Base-by-base conservation (phyloP, 2,888 invertebrate genomes). In the Seira ritae region DNA sequence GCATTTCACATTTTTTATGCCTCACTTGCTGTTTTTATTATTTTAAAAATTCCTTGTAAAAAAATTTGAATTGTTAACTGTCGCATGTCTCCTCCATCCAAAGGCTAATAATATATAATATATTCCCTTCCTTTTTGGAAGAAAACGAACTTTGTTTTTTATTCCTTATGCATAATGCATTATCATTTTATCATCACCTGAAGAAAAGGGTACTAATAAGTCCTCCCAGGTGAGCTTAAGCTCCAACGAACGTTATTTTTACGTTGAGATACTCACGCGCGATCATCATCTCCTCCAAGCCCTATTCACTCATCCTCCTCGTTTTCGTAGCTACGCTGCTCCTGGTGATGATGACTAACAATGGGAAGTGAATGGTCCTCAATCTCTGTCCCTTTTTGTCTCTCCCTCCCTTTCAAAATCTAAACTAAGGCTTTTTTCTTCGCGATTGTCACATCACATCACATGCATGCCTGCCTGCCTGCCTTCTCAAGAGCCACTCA, bases 1-100 rank as follows among this genome's bases (percentile, higher is more conserved):
- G 78, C 71, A 23, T 78, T 78, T 71, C 23, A 55, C 55, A 55
- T 55, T 55, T 55, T 55, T 55, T 55, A 55, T 55, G 55, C 55
- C 3, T 55, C 55, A 55, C 42, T 79, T 42, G 42, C 55, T 80
- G 60, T 73, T 73, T 55, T 68, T 71, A 50, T 23, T 42, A 55
- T 55, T 55, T 55, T 12, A 8, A 55, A 55, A 55, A 55, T 55
- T 55, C 55, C n/a, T 55, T n/a, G 55, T 55, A 55, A 55, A 31
- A 31, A 55, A 55, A 55, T 42, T 42, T 42, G 42, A 42, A 42
- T 55, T 55, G 55, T 55, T 55, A n/a, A 17, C 15, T 55, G 55
- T 55, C 55, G 55, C 55, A 55, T 55, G 55, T 55, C 55, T 55
- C 55, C 55, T 55, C 17, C 3, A 17, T 55, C 55, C 55, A 55